A percentile compares a stretch with the other conserved stretches of the same genome.
Evolutionary conservation across 2,113 vertebrate genomes (phyloP).

Genomic region (Scartelaos histophorus): DNA sequence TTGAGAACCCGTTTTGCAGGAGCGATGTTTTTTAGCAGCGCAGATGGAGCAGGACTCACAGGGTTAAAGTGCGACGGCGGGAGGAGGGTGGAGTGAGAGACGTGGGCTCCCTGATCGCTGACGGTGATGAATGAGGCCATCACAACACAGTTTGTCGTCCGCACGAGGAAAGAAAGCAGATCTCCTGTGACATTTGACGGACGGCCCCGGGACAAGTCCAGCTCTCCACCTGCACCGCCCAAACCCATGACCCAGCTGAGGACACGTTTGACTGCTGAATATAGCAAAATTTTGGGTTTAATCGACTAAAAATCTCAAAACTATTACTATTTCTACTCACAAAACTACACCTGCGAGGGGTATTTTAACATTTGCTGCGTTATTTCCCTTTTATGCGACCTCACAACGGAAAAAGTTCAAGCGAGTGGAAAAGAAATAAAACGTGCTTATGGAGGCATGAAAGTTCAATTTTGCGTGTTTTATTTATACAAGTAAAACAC

Average conservation of each 20-base stretch:
- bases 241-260: neutral
- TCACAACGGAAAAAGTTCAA: too few relatives aligned
- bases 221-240: slow-evolving; percentile 34
- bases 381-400: too few relatives aligned
- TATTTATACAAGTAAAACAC: too few relatives aligned
- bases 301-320: too few relatives aligned
- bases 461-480: too few relatives aligned
- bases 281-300: too few relatives aligned
- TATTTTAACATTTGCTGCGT: too few relatives aligned
- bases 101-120: slow-evolving; percentile 54
- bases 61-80: slow-evolving; percentile 52
- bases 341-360: too few relatives aligned
- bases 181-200: slow-evolving; percentile 64
- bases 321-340: too few relatives aligned
- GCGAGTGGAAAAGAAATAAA: too few relatives aligned
- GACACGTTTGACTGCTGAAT: too few relatives aligned
- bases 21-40: slow-evolving; percentile 59
- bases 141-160: slow-evolving; percentile 64
- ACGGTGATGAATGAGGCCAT: slow-evolving; percentile 72
- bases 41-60: slow-evolving; percentile 41
- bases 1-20: neutral
- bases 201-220: slow-evolving; percentile 48
- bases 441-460: too few relatives aligned
- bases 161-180: slow-evolving; percentile 50
- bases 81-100: slow-evolving; percentile 54